Evolutionary conservation across 2,797 vertebrate species (phyloP).

Genomic region (Falco columbarius): DNA sequence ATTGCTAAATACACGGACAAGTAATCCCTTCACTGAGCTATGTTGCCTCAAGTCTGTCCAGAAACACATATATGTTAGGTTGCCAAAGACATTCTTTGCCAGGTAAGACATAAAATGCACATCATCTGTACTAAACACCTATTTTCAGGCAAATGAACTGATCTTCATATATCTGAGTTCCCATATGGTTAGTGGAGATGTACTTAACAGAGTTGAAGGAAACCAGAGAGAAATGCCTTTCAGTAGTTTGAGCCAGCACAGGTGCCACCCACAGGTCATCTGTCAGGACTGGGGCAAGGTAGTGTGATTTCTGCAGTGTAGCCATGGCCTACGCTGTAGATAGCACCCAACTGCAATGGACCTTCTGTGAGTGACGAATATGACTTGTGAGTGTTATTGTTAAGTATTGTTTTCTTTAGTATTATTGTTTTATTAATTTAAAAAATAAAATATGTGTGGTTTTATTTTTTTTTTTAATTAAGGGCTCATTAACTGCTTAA

Average conservation of each 20-base stretch:
- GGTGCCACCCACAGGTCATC: neutral
- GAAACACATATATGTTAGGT: neutral
- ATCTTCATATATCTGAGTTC: neutral
- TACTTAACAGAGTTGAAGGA: neutral
- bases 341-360: neutral
- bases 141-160: neutral
- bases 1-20: neutral
- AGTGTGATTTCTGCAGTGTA: too few relatives aligned
- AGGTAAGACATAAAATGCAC: neutral
- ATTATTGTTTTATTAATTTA: neutral
- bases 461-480: neutral
- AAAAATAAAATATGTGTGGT: neutral
- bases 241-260: neutral
- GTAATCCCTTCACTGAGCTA: neutral
- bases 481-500: neutral
- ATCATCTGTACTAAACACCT: neutral
- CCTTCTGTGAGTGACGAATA: neutral
- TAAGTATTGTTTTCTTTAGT: neutral
- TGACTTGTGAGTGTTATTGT: neutral
- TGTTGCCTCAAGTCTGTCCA: neutral
- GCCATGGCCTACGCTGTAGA: neutral
- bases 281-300: too few relatives aligned
- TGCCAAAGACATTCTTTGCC: neutral
- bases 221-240: neutral
- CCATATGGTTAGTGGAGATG: neutral